Conservation (phyloP, 1,140 invertebrate species). For the Diuraphis noxia region DNA sequence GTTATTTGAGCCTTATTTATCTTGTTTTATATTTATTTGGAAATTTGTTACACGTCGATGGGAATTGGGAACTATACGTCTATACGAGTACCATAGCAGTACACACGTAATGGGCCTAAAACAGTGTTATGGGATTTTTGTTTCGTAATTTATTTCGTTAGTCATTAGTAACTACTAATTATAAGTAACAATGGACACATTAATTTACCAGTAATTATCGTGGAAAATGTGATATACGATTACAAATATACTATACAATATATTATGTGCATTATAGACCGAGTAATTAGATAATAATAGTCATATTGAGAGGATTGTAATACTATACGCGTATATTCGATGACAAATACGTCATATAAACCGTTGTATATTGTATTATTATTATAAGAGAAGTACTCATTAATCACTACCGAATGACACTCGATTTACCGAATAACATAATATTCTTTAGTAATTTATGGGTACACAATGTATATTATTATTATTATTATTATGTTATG, state of each 20-base stretch:
- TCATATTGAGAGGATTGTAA: background rate
- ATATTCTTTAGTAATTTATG: background rate
- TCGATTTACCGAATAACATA: background rate
- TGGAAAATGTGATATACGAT: slow-evolving; percentile 38
- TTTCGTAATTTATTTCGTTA: slow-evolving; percentile 44
- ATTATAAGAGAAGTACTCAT: background rate
- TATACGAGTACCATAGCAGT: background rate
- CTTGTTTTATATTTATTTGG: background rate
- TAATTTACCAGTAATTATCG: slow-evolving; percentile 36
- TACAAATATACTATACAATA: background rate
- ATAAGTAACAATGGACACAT: slow-evolving; percentile 38
- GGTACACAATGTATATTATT: background rate
- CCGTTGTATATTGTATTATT: background rate
- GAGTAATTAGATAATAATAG: slow-evolving; percentile 31
- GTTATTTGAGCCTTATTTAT: background rate
- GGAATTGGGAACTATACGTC: slow-evolving; percentile 14
- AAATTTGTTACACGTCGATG: slow-evolving; percentile 16
- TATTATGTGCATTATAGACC: background rate
- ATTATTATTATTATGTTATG: too few relatives aligned
- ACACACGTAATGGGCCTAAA: background rate
- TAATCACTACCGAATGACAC: too few relatives aligned
- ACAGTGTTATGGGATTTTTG: slow-evolving; percentile 36
- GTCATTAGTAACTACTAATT: slow-evolving; percentile 47
- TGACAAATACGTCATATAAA: background rate
- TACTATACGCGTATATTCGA: background rate